Conservation (phyloP, 2,113 vertebrate genomes). For the Elgaria multicarinata region DNA sequence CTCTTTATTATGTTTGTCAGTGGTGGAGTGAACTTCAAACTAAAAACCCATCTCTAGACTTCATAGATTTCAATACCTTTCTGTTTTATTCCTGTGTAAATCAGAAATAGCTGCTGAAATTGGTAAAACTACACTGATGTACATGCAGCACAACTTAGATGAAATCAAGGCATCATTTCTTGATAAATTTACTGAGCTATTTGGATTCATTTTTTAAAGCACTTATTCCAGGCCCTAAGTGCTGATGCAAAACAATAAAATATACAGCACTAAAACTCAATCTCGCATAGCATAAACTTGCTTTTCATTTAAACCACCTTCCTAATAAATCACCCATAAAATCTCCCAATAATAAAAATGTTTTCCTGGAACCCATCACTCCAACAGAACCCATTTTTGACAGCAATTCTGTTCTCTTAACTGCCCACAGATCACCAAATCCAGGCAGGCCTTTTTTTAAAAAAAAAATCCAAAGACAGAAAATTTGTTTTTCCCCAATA, state of each 20-base stretch:
- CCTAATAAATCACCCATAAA: constrained; percentile 11
- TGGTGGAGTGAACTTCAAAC: not conserved
- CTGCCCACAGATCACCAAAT: not conserved
- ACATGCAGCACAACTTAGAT: not conserved
- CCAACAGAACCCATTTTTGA: not conserved
- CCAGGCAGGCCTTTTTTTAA: not conserved
- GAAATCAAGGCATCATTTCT: constrained; percentile 3
- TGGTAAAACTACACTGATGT: constrained; percentile 3
- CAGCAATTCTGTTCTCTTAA: not conserved
- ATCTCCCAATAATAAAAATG: not conserved
- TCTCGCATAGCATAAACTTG: constrained; percentile 28
- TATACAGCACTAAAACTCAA: not conserved
- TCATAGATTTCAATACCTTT: not conserved
- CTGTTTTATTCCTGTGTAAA: not conserved
- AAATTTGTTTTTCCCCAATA: not conserved
- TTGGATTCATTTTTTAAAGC: constrained; percentile 20
- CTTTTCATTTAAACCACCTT: not conserved
- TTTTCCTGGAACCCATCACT: not conserved
- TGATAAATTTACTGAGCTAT: constrained; percentile 10
- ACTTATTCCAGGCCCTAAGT: constrained; percentile 8
- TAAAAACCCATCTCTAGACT: not conserved
- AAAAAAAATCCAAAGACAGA: not conserved
- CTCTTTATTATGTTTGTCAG: not conserved
- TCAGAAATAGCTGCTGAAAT: not conserved
- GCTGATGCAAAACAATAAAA: constrained; percentile 30